A percentile compares a stretch with the other conserved stretches of the same genome.
These are phyloP conservation scores for Solenopsis fugax DNA, from an alignment of 1,140 invertebrate species.

Conservation along the genomic window DNA sequence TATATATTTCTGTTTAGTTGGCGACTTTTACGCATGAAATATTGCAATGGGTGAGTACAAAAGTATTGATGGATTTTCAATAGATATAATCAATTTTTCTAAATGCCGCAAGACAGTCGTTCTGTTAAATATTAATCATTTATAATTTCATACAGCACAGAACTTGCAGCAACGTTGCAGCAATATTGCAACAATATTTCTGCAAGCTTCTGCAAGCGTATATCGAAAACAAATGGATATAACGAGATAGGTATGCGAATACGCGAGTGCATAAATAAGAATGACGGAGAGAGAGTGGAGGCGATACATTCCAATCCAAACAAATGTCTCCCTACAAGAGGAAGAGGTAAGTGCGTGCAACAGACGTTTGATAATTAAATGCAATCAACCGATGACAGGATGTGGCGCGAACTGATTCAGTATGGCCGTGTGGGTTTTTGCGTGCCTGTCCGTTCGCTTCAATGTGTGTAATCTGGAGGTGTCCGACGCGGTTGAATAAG, in stretches of 20 bases:
- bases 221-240: not conserved
- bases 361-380: constrained; percentile 70
- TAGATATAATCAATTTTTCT: too few relatives aligned
- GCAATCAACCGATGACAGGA: constrained; percentile 47
- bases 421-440: constrained; percentile 51
- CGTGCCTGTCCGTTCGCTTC: not conserved
- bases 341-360: constrained; percentile 48
- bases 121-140: too few relatives aligned
- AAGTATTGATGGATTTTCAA: too few relatives aligned
- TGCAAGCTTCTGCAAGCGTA: too few relatives aligned
- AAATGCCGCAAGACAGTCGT: too few relatives aligned
- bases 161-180: too few relatives aligned
- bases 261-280: constrained; percentile 22
- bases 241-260: not conserved
- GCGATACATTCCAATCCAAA: constrained; percentile 14
- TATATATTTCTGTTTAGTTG: too few relatives aligned
- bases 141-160: too few relatives aligned
- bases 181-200: too few relatives aligned
- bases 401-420: constrained; percentile 44
- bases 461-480: constrained; percentile 39
- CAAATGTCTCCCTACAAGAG: constrained; percentile 46
- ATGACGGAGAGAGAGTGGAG: constrained; percentile 12
- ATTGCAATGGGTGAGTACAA: too few relatives aligned
- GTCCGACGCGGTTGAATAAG: constrained; percentile 45
- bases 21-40: too few relatives aligned